phyloP scores from a whole-genome alignment of 2,113 vertebrate genomes.

The Gymnarchus niloticus region DNA sequence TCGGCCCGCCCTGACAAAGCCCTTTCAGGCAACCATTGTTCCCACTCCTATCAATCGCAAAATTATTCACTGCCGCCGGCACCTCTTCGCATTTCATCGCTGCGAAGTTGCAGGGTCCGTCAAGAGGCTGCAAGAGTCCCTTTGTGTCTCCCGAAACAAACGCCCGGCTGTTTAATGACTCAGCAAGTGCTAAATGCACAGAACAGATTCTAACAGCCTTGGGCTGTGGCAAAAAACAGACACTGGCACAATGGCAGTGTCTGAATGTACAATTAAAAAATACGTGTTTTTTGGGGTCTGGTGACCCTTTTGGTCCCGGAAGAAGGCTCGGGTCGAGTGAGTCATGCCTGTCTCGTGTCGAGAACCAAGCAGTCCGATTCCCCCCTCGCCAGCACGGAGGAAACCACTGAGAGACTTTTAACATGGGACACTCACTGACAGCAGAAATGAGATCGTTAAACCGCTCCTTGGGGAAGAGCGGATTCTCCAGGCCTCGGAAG shows the following conservation, averaged over 20 bases:
- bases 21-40: neutral
- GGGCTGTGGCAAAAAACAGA: neutral
- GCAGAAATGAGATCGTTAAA: constrained; percentile 94
- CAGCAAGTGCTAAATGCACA: neutral
- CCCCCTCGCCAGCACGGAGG: neutral
- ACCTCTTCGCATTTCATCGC: neutral
- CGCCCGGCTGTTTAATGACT: neutral
- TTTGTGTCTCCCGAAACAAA: neutral
- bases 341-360: too few relatives aligned
- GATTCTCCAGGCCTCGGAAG: constrained; percentile 94
- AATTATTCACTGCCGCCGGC: neutral
- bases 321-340: neutral
- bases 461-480: constrained; percentile 97
- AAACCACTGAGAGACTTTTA: neutral
- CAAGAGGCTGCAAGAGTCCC: neutral
- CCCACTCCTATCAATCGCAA: neutral
- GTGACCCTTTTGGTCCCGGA: neutral
- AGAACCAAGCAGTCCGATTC: neutral
- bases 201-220: neutral
- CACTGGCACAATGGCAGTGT: neutral
- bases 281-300: neutral
- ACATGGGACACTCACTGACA: constrained; percentile 76
- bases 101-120: neutral
- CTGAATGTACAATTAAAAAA: neutral
- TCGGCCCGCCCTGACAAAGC: neutral